Base-by-base conservation (phyloP, 1,140 invertebrate species). In the Eulimnadia texana region DNA sequence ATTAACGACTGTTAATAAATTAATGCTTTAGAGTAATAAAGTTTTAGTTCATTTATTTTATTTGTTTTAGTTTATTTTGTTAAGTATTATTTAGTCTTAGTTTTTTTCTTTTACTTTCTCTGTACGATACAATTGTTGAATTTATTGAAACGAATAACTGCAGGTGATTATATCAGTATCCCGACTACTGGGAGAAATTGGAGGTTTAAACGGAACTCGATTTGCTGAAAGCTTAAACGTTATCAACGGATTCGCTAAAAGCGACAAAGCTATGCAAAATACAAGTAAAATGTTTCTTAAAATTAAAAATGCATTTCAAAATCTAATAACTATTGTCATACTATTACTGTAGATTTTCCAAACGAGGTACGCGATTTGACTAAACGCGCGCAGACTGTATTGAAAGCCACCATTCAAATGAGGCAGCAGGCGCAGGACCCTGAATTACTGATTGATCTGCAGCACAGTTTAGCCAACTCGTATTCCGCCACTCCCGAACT, bases 401-500 rank as follows among this genome's bases (percentile, higher is more conserved):
- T 98, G 10, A 92, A 93, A 78, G 93, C 93, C 2, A 93, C 93
- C 0, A 84, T 88, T 1, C 86, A 93, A 68, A 89, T 98, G 82
- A 82, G 88, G 58, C 90, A 90, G 68, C 78, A 80, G 61, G 82
- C 91, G 71, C 78, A 87, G 67, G 92, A 96, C 74, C 88, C 91
- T 11, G 90, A 95, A 70, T 85, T 92, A 74, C 70, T 96, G 60
- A 82, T 93, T 0, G 93, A 97, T 74, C 77, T 97, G 42, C 92
- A 97, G 72, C 85, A 95, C 70, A 90, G 89, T 67, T 74, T 98
- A 56, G 93, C 93, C 0, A 90, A 93, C 71, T 93, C 89, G 0
- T 98, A 96, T 72, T 87, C 92, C 51, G 92, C 89, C 58, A 96
- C 91, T 0, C 91, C 93, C 2, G 89, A 94, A 70, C 74, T 97